Conservation (phyloP, 2,797 vertebrate species). For the Danio choprae region DNA sequence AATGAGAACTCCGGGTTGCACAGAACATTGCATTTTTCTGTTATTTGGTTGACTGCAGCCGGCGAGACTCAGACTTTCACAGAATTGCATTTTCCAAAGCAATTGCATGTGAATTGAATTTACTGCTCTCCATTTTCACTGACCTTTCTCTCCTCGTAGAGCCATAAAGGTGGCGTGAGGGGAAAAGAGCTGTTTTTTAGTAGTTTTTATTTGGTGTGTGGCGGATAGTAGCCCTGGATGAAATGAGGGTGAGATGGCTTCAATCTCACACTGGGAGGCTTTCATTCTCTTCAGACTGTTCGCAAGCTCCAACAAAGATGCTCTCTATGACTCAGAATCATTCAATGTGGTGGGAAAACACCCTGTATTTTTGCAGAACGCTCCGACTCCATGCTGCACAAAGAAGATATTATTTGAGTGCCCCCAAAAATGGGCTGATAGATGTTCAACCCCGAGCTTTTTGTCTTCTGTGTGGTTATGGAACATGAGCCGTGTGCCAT, state of each 20-base stretch:
- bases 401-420: slow-evolving; percentile 53
- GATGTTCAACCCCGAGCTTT: slow-evolving; percentile 31
- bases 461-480: slow-evolving; percentile 39
- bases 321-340: slow-evolving; percentile 42
- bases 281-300: slow-evolving; percentile 49
- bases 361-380: slow-evolving; percentile 46
- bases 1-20: slow-evolving; percentile 55
- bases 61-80: slow-evolving; percentile 45
- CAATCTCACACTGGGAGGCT: slow-evolving; percentile 67
- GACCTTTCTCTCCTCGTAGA: slow-evolving; percentile 50
- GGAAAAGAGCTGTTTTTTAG: slow-evolving; percentile 40
- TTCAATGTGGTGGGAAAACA: slow-evolving; percentile 55
- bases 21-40: slow-evolving; percentile 36
- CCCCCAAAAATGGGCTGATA: slow-evolving; percentile 20
- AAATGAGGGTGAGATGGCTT: not conserved
- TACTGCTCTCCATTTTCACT: slow-evolving; percentile 57
- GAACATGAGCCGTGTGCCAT: slow-evolving; percentile 29
- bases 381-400: slow-evolving; percentile 48
- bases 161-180: slow-evolving; percentile 39
- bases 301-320: slow-evolving; percentile 51
- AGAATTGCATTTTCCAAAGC: slow-evolving; percentile 55
- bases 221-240: slow-evolving; percentile 20
- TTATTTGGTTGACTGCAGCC: slow-evolving; percentile 54
- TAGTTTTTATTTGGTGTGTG: slow-evolving; percentile 46
- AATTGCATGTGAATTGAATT: slow-evolving; percentile 64